These are phyloP conservation scores for Vidua macroura DNA, from an alignment of 2,113 vertebrate genomes.

Conservation along the genomic window DNA sequence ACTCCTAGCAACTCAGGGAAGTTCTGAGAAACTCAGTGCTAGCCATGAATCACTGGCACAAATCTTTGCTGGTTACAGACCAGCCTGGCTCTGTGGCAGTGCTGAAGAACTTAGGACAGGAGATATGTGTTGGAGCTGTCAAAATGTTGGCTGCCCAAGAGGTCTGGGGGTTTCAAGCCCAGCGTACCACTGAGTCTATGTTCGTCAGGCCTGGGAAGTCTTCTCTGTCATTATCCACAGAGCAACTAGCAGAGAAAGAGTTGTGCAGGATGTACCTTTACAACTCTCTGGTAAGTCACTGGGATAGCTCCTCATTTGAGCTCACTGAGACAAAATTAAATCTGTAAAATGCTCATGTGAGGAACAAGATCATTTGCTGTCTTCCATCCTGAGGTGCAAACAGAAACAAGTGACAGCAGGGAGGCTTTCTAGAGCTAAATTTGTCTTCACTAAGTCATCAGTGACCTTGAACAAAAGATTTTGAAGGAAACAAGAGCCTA, in stretches of 20 bases:
- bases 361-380: fast-evolving
- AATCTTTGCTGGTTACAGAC: background rate
- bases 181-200: fast-evolving
- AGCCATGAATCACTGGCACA: fast-evolving
- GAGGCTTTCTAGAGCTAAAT: slow-evolving; percentile 12
- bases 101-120: fast-evolving
- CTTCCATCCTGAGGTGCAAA: background rate
- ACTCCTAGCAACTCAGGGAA: background rate
- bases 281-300: background rate
- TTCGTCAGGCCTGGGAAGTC: fast-evolving
- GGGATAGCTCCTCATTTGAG: background rate
- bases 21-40: background rate
- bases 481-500: background rate
- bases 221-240: background rate
- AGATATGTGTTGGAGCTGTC: fast-evolving
- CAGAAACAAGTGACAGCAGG: slow-evolving; percentile 4
- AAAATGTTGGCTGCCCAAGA: background rate
- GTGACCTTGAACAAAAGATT: background rate
- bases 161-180: background rate
- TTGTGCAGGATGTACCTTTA: background rate
- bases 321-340: background rate
- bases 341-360: background rate
- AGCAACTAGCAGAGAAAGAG: background rate
- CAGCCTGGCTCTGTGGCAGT: fast-evolving
- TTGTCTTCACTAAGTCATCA: background rate